phyloP scores from a whole-genome alignment of 92 coral and sea anemone species.

The Parazoanthus atlanticus region DNA sequence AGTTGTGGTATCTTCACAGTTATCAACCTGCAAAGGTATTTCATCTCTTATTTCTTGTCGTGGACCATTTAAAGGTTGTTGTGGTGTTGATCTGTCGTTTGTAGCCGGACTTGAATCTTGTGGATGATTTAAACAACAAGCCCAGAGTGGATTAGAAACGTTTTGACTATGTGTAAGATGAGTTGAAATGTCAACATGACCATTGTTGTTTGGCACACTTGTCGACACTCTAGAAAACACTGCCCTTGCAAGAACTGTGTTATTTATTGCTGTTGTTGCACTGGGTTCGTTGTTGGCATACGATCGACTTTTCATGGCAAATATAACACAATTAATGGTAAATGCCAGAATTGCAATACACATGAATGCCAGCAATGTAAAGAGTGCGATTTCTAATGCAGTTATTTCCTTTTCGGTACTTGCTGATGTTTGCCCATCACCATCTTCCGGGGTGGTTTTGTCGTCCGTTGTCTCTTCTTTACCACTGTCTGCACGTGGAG shows the following conservation, averaged over 20 bases:
- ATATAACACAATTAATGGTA: conserved; percentile 73
- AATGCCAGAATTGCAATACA: conserved; percentile 86
- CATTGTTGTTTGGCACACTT: not conserved
- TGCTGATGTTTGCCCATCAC: conserved; percentile 12
- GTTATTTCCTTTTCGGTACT: conserved; percentile 43
- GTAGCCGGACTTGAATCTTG: not conserved
- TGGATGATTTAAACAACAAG: not conserved
- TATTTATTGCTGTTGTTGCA: conserved; percentile 17
- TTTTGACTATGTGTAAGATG: not conserved
- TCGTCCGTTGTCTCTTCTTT: not conserved
- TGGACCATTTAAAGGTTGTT: not conserved
- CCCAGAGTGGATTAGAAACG: not conserved
- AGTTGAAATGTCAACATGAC: not conserved
- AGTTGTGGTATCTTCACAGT: not conserved
- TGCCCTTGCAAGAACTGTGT: conserved; percentile 55
- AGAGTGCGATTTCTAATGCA: conserved; percentile 78
- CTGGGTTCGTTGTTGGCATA: not conserved
- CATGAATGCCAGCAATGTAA: conserved; percentile 73
- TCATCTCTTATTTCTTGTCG: not conserved
- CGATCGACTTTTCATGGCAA: conserved; percentile 70
- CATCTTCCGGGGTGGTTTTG: not conserved
- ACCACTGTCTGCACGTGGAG: not conserved
- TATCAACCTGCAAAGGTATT: not conserved
- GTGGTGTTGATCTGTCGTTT: not conserved
- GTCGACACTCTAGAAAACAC: conserved; percentile 16